Base-by-base conservation (phyloP, 2,888 invertebrate genomes). In the Micoletzkya japonica region DNA sequence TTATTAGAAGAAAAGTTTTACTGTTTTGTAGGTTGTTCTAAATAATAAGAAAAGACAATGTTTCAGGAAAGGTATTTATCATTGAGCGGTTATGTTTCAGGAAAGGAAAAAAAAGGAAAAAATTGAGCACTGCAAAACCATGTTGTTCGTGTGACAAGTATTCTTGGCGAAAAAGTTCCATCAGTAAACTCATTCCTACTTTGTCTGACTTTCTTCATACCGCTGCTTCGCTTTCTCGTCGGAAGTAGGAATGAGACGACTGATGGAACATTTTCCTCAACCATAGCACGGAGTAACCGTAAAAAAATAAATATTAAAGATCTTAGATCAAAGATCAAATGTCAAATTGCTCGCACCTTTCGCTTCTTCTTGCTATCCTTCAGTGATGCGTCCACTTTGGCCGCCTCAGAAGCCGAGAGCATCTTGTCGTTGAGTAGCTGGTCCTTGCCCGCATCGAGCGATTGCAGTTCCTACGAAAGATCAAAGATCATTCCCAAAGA, bases 391-490 rank as follows among this genome's bases (percentile, higher is more conserved):
- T 37, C 67, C 4, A 67, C 57, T 57, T 44, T 28, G 6, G 26
- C 44, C n/a, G 37, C 37, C 24, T 67, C 67, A 1, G 57, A 6
- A 4, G 67, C 39, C 7, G 39, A 39, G 20, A 67, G 57, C 37
- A 67, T 57, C 67, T 67, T 67, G 50, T 58, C 69, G 20, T 24
- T 36, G 14, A 69, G 34, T 14, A 69, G 59, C 37, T 44, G 20
- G 24, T 58, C 69, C 6, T 59, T 44, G 10, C 69, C 69, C 24
- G 20, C 58, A 20, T 69, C 69, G 24, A 69, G 59, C 10, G 58
- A 49, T 1, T 39, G 20, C 2, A 69, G 36, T 14, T 69, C 69
- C 69, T 69, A 50, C n/a, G 26, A 54, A 36, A 54, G 20, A 26
- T 6, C 7, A 28, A 10, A n/a, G n/a, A 52, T 52, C 24, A 24